phyloP scores from a whole-genome alignment of 2,113 vertebrate species.

The Panthera leo region DNA sequence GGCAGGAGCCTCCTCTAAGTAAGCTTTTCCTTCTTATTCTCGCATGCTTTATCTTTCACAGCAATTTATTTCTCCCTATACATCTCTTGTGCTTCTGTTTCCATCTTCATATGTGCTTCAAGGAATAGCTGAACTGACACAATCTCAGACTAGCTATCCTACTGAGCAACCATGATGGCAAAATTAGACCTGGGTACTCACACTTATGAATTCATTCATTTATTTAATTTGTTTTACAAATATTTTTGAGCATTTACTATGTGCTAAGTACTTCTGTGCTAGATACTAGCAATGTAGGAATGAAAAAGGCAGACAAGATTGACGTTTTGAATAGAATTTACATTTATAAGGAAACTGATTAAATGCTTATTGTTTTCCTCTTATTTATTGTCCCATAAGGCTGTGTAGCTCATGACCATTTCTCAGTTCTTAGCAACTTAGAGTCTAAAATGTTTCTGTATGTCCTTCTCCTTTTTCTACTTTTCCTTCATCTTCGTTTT shows the following conservation, averaged over 20 bases:
- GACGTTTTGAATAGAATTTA: neutral
- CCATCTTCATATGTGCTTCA: neutral
- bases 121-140: neutral
- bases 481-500: neutral
- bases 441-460: neutral
- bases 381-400: neutral
- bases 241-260: neutral
- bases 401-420: neutral
- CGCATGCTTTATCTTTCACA: neutral
- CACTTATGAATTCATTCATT: neutral
- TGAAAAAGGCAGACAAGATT: neutral
- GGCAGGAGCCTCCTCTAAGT: neutral
- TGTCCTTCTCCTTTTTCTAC: neutral
- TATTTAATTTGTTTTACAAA: constrained; percentile 4
- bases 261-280: neutral
- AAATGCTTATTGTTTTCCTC: neutral
- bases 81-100: neutral
- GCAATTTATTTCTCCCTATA: neutral
- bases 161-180: neutral
- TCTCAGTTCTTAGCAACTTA: constrained; percentile 3
- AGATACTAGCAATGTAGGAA: neutral
- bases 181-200: neutral
- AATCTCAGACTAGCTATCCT: neutral
- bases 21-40: neutral
- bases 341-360: neutral